Evolutionary conservation across 2,113 vertebrate genomes (phyloP).

Genomic region (Cathartes aura): DNA sequence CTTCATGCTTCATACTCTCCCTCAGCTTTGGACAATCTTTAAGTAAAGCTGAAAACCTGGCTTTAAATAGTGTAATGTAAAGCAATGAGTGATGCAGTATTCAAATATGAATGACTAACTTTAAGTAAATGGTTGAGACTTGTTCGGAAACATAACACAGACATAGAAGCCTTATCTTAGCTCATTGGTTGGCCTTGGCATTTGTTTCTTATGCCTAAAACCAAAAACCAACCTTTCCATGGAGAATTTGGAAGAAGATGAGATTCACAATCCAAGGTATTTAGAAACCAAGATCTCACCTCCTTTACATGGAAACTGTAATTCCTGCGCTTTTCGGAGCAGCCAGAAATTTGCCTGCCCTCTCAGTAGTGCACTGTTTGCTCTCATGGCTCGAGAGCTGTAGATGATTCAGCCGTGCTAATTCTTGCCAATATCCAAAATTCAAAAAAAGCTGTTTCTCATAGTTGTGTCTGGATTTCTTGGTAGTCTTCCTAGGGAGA

Average conservation of each 20-base stretch:
- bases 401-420: not conserved
- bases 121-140: not conserved
- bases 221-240: not conserved
- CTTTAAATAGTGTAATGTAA: not conserved
- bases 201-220: conserved; percentile 17
- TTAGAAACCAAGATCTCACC: conserved; percentile 27
- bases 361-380: not conserved
- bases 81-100: not conserved
- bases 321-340: not conserved
- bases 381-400: not conserved
- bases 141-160: not conserved
- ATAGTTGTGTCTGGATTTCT: not conserved
- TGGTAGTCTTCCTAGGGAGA: not conserved
- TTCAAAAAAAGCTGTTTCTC: not conserved
- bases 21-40: not conserved
- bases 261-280: not conserved
- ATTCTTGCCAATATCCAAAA: not conserved
- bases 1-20: not conserved
- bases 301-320: conserved; percentile 36
- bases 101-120: not conserved
- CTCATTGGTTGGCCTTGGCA: not conserved
- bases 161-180: not conserved
- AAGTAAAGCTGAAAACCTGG: not conserved
- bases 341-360: not conserved
- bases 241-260: not conserved